Percentiles rank a stretch among this genome's conserved stretches.
These are phyloP conservation scores for Nymphalis c-album DNA, from an alignment of 2,888 invertebrate genomes.

Conservation along the genomic window DNA sequence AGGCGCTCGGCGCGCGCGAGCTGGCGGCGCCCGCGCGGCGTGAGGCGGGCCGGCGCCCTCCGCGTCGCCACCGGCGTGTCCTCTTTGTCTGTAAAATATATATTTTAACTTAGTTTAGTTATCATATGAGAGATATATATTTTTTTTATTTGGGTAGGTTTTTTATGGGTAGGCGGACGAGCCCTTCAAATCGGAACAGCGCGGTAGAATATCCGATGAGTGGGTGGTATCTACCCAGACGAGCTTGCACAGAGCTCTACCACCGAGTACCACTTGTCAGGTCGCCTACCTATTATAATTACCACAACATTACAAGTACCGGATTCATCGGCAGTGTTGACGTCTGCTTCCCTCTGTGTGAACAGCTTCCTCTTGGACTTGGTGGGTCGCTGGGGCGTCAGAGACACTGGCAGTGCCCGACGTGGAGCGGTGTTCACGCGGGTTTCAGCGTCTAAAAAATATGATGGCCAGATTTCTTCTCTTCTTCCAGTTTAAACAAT, in stretches of 20 bases:
- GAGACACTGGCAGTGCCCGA: conserved; percentile 40
- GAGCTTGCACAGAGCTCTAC: no score
- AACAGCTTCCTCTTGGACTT: conserved; percentile 63
- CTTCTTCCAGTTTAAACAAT: no score
- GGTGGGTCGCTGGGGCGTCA: conserved; percentile 30
- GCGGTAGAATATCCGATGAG: no score
- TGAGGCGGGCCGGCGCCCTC: conserved; percentile 39
- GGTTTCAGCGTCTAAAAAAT: conserved; percentile 46
- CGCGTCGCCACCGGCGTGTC: conserved; percentile 21
- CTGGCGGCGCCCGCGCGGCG: conserved; percentile 47
- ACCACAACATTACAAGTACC: conserved; percentile 41
- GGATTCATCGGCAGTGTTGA: conserved; percentile 45
- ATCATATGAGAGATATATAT: no score
- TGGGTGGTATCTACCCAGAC: no score
- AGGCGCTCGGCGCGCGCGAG: conserved; percentile 59
- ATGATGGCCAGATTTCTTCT: background rate
- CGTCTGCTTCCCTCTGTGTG: conserved; percentile 50
- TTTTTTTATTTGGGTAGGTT: no score
- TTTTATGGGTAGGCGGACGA: no score
- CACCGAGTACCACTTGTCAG: no score
- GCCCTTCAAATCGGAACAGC: no score
- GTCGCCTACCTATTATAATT: no score
- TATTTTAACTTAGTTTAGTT: no score
- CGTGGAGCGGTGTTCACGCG: conserved; percentile 65
- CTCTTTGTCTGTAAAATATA: conserved; percentile 28